These are phyloP conservation scores for Ciona savignyi DNA, from an alignment of 23 tunicate species.

Conservation along the genomic window DNA sequence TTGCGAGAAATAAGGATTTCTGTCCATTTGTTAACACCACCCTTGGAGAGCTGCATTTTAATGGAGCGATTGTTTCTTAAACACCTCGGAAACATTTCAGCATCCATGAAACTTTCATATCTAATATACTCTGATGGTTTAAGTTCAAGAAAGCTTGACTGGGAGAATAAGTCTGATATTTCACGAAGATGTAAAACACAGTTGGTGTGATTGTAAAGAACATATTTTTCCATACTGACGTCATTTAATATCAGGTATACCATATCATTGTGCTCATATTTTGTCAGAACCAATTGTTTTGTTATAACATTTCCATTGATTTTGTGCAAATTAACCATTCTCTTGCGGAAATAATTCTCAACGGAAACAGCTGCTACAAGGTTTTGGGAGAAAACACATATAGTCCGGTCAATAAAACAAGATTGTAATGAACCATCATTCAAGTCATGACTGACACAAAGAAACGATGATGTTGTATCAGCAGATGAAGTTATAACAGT, in stretches of 20 bases:
- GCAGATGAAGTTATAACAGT: slow-evolving; percentile 21
- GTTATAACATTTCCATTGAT: background rate
- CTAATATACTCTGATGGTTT: slow-evolving; percentile 1
- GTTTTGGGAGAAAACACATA: slow-evolving; percentile 5
- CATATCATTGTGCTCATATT: slow-evolving; percentile 14
- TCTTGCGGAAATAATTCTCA: slow-evolving; percentile 19
- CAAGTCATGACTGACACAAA: slow-evolving; percentile 23
- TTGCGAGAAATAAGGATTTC: slow-evolving; percentile 12
- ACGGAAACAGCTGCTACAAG: slow-evolving; percentile 16
- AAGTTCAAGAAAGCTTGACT: background rate
- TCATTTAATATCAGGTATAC: slow-evolving; percentile 36
- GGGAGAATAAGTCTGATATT: background rate
- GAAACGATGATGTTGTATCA: slow-evolving; percentile 48
- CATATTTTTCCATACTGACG: slow-evolving; percentile 10
- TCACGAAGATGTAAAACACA: slow-evolving; percentile 11
- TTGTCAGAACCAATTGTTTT: slow-evolving; percentile 25
- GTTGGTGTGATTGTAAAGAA: slow-evolving; percentile 21
- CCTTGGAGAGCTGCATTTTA: slow-evolving; percentile 14
- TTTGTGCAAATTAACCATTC: slow-evolving; percentile 14
- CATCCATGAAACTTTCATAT: slow-evolving; percentile 43
- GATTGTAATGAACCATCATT: background rate
- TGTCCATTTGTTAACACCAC: slow-evolving; percentile 10
- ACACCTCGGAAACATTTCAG: slow-evolving; percentile 45
- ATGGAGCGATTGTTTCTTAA: slow-evolving; percentile 14
- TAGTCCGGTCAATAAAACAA: slow-evolving; percentile 8